Percentiles rank a stretch among this genome's conserved stretches.
Evolutionary conservation across 1,140 invertebrate genomes (phyloP).

Genomic region (Meloidogyne exigua): DNA sequence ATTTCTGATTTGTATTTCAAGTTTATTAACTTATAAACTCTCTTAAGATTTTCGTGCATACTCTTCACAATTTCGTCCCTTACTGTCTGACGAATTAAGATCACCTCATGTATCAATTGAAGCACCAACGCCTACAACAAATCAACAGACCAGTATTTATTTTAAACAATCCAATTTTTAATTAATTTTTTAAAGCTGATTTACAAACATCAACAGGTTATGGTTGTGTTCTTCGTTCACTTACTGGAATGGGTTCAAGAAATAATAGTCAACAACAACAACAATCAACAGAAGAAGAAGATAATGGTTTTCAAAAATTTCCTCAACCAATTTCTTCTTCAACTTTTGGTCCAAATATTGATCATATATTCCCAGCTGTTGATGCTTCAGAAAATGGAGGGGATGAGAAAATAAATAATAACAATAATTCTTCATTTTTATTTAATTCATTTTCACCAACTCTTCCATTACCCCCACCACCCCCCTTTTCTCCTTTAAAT

Average conservation of each 20-base stretch:
- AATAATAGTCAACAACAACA: background rate
- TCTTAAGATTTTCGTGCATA: slow-evolving; percentile 52
- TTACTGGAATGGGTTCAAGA: slow-evolving; percentile 7
- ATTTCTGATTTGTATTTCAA: too few species aligned
- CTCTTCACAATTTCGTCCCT: slow-evolving; percentile 51
- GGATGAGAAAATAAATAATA: background rate
- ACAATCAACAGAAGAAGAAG: background rate
- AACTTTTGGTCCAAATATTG: background rate
- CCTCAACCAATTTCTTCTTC: background rate
- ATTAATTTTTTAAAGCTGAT: background rate
- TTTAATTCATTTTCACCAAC: background rate
- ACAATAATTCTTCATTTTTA: background rate
- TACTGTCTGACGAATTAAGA: slow-evolving; percentile 37
- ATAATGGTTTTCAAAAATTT: background rate
- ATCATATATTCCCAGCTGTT: slow-evolving; percentile 16
- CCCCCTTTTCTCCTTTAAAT: background rate
- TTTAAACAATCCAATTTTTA: slow-evolving; percentile 68
- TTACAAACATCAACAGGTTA: background rate
- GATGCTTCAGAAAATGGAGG: slow-evolving; percentile 1
- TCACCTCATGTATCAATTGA: slow-evolving; percentile 25
- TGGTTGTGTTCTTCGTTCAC: slow-evolving; percentile 22
- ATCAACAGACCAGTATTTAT: slow-evolving; percentile 3
- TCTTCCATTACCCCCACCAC: background rate
- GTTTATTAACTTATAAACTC: background rate
- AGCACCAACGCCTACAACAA: slow-evolving; percentile 12